Base-by-base conservation (phyloP, 2,888 invertebrate genomes). In the Steinernema carpocapsae region DNA sequence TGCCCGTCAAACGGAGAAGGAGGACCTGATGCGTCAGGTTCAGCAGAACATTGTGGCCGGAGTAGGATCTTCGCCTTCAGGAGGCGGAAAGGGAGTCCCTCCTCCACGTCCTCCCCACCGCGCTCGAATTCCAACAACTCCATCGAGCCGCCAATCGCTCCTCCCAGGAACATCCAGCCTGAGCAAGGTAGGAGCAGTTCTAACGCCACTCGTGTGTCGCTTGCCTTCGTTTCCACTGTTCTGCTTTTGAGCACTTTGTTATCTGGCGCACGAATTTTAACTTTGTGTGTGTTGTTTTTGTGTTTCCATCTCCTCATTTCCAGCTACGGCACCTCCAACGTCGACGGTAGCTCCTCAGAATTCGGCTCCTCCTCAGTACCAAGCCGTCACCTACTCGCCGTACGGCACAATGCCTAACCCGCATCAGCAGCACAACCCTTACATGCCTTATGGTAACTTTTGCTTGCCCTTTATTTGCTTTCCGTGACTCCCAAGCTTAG, bases 1-100 rank as follows among this genome's bases (percentile, higher is more conserved):
- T 90, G 99, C 99, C 48, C 93, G 99, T 43, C 95, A 95, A 90
- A 97, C 97, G 0, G 99, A 99, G 89, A 97, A 97, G 89, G 99
- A 99, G 85, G 99, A 99, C 88, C 90, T 97, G 82, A 90, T 99
- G 88, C 94, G 94, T 88, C 96, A 97, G 90, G 91, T 97, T 76
- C 95, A 95, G 75, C 78, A 84, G 77, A 84, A 81, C 56, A 86
- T 86, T 59, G 82, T 86, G 29, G 76, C 82, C 42, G 83, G 83
- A 17, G 52, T 42, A 26, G 64, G 64, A 22, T 22, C 51, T 32
- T 46, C 71, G 32, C 42, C 52, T 32, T 37, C 51, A 22, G 59
- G 56, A n/a, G 48, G 52, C 43, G 45, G 51, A 43, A 74, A 46
- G 32, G 48, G 74, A 14, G 75, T 74, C 51, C 78, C 79, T 51